Base-by-base conservation (phyloP, 2,888 invertebrate genomes). In the Drosophila subquinaria region DNA sequence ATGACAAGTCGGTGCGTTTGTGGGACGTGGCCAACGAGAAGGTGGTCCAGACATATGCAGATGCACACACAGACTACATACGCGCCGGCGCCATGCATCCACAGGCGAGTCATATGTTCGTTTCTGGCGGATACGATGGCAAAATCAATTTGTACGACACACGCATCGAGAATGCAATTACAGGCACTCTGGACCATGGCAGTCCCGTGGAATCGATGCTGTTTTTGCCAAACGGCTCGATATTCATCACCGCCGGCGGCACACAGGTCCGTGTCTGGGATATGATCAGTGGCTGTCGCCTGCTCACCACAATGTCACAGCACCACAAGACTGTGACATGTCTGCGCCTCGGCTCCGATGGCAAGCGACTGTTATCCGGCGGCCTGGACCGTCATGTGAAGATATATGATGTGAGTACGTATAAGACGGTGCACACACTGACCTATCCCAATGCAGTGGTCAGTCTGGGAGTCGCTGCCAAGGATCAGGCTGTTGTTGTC, bases 321-420 rank as follows among this genome's bases (percentile, higher is more conserved):
- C 99, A 99, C 93, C 98, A 98, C 92, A 99, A 99, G 94, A 98
- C 98, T 0, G 96, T 99, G 1, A 99, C 98, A 0, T 96, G 97
- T 76, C 92, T 99, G 53, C 94, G 95, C 76, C 94, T 98, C 71
- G 97, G 97, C 27, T 96, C 96, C 47, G 95, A 97, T 89, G 96
- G 96, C 27, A 96, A 95, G 76, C 95, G 97, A 87, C 94, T 99
- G 20, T 92, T 99, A 82, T 98, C 98, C 0, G 97, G 96, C 1
- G 97, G 98, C 3, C 94, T 99, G 63, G 99, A 99, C 92, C 95
- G 97, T 74, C 98, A 98, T 93, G 96, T 98, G 0, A 98, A 98
- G 93, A 95, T 99, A 76, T 98, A 97, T 92, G 98, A 98, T 91
- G 94, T 97, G 35, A 94, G 95, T 35, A 96, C 96, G 2, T 98